phyloP scores from a whole-genome alignment of 2,797 vertebrate genomes.

The Limosa lapponica region DNA sequence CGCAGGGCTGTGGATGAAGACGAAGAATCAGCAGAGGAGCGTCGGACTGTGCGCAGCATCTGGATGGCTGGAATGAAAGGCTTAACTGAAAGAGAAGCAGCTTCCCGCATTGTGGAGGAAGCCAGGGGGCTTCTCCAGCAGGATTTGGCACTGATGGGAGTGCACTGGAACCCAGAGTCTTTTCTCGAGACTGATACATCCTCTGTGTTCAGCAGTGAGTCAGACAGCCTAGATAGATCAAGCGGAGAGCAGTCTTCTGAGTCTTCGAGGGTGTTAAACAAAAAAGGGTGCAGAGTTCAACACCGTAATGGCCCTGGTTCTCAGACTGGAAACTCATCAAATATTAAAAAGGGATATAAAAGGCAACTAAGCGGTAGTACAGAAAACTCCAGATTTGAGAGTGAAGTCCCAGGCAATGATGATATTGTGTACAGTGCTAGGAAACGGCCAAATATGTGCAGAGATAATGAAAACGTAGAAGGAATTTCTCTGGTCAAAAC shows the following conservation, averaged over 20 bases:
- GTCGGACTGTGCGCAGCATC: slow-evolving; percentile 83
- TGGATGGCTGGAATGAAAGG: slow-evolving; percentile 89
- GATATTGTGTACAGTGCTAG: slow-evolving; percentile 5
- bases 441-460: slow-evolving; percentile 36
- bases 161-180: slow-evolving; percentile 86
- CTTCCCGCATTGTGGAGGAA: slow-evolving; percentile 88
- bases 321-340: not conserved
- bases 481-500: not conserved
- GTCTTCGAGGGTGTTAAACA: slow-evolving; percentile 1
- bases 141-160: slow-evolving; percentile 89
- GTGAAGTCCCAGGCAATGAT: not conserved
- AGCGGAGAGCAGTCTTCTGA: slow-evolving; percentile 22
- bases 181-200: slow-evolving; percentile 37
- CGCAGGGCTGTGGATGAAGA: slow-evolving; percentile 93
- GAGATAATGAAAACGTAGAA: not conserved
- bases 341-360: slow-evolving; percentile 45
- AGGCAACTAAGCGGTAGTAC: slow-evolving; percentile 18
- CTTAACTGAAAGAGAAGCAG: slow-evolving; percentile 90
- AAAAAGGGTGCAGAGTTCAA: not conserved
- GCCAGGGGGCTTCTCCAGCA: slow-evolving; percentile 89
- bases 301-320: not conserved
- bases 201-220: slow-evolving; percentile 19
- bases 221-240: slow-evolving; percentile 7
- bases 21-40: slow-evolving; percentile 89
- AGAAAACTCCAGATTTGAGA: slow-evolving; percentile 7